A percentile compares a stretch with the other conserved stretches of the same genome.
Conservation (phyloP, 2,888 invertebrate genomes). For the Leucophenga montana region DNA sequence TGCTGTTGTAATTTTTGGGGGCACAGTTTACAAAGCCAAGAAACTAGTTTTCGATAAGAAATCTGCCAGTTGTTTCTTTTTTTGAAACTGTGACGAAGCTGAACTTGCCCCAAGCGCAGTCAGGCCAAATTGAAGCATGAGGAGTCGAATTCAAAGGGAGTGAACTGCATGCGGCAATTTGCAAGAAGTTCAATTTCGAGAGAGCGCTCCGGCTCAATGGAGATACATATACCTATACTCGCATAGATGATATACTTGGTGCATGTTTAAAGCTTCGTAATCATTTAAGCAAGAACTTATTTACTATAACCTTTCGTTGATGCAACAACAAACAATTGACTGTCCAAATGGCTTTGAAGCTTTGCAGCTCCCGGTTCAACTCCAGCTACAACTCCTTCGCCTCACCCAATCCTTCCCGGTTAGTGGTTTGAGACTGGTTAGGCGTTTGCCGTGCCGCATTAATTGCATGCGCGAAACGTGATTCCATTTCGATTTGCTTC, state of each 20-base stretch:
- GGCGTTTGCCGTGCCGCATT: not conserved
- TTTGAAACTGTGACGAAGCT: not conserved
- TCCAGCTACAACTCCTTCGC: too few relatives aligned
- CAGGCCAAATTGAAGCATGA: not conserved
- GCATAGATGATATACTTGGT: too few relatives aligned
- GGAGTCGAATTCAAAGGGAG: not conserved
- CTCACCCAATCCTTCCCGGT: too few relatives aligned
- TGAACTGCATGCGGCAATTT: not conserved
- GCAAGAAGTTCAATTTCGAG: not conserved
- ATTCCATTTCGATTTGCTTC: slow-evolving; percentile 3
- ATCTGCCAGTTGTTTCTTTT: slow-evolving; percentile 3
- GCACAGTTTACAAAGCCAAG: not conserved
- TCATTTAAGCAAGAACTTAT: too few relatives aligned
- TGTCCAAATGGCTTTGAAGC: too few relatives aligned
- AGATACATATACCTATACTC: too few relatives aligned
- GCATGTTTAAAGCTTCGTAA: too few relatives aligned
- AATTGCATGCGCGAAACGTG: slow-evolving; percentile 11
- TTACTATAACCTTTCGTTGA: too few relatives aligned
- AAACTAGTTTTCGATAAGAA: slow-evolving; percentile 21
- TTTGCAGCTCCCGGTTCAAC: too few relatives aligned
- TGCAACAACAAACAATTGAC: too few relatives aligned
- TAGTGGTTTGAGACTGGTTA: not conserved
- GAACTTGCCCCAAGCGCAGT: slow-evolving; percentile 2
- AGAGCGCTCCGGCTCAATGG: not conserved
- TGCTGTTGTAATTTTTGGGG: not conserved